These are phyloP conservation scores for Galeopterus variegatus DNA, from an alignment of 2,113 vertebrate genomes.

Conservation along the genomic window DNA sequence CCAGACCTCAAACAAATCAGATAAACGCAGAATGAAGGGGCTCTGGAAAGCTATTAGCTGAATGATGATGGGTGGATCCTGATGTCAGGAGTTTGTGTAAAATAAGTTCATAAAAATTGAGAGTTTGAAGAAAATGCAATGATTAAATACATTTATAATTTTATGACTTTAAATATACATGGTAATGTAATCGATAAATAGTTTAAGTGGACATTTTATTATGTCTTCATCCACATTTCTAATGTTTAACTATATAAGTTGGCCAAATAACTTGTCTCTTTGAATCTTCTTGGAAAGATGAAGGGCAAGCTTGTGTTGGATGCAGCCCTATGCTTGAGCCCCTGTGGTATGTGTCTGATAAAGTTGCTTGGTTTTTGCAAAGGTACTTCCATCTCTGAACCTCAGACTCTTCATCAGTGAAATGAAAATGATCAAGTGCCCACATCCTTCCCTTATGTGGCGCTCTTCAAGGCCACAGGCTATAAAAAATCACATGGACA, in stretches of 20 bases:
- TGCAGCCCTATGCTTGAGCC: background rate
- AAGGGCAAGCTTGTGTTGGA: background rate
- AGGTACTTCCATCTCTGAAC: background rate
- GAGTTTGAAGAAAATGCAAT: background rate
- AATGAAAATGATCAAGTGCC: background rate
- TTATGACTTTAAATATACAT: background rate
- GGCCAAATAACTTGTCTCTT: background rate
- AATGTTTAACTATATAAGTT: background rate
- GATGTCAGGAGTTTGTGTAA: background rate
- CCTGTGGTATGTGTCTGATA: background rate
- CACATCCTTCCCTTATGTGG: background rate
- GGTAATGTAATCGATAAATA: background rate
- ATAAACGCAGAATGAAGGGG: background rate
- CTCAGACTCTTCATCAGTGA: background rate
- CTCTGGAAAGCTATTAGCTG: background rate
- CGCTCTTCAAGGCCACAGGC: background rate
- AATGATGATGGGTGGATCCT: background rate
- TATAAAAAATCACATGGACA: background rate
- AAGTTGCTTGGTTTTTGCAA: background rate
- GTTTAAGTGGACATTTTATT: background rate
- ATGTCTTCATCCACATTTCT: background rate
- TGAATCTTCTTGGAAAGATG: background rate
- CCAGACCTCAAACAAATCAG: background rate
- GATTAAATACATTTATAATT: background rate
- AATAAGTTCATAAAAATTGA: slow-evolving; percentile 3